These are phyloP conservation scores for Hirtodrosophila trivittata DNA, from an alignment of 2,888 invertebrate species.

Conservation along the genomic window DNA sequence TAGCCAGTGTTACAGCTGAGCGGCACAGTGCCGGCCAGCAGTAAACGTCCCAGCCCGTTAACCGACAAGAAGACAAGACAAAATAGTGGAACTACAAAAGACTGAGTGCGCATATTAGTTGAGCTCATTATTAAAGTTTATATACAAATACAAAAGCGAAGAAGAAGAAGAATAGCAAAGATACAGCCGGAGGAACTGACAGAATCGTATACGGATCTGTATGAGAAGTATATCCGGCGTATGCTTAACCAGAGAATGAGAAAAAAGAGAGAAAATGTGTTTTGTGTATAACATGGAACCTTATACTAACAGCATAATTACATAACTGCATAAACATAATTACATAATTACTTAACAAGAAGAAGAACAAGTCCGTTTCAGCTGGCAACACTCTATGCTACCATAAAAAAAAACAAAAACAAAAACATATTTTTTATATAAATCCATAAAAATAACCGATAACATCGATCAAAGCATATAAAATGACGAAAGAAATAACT, in stretches of 20 bases:
- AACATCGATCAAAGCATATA: constrained; percentile 30
- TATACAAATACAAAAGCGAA: constrained; percentile 49
- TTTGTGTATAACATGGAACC: constrained; percentile 61
- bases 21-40: constrained; percentile 37
- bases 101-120: constrained; percentile 82
- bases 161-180: constrained; percentile 3
- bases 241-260: neutral
- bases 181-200: constrained; percentile 15
- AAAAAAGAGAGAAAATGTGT: constrained; percentile 28
- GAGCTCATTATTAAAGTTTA: constrained; percentile 76
- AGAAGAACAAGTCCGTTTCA: constrained; percentile 77
- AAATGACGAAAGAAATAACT: constrained; percentile 33
- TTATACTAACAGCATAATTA: constrained; percentile 22
- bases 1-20: constrained; percentile 2
- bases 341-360: constrained; percentile 30
- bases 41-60: constrained; percentile 42
- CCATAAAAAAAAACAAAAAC: constrained; percentile 34
- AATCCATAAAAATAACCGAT: constrained; percentile 56
- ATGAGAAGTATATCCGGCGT: constrained; percentile 21
- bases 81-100: constrained; percentile 81
- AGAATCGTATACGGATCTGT: constrained; percentile 31
- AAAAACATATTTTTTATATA: constrained; percentile 64
- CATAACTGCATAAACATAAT: constrained; percentile 16
- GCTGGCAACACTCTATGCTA: constrained; percentile 71
- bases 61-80: constrained; percentile 67